Evolutionary conservation across 1,140 invertebrate species (phyloP), one percentile per base, ranked within the genome.

Genomic region (Dermatophagoides farinae): DNA sequence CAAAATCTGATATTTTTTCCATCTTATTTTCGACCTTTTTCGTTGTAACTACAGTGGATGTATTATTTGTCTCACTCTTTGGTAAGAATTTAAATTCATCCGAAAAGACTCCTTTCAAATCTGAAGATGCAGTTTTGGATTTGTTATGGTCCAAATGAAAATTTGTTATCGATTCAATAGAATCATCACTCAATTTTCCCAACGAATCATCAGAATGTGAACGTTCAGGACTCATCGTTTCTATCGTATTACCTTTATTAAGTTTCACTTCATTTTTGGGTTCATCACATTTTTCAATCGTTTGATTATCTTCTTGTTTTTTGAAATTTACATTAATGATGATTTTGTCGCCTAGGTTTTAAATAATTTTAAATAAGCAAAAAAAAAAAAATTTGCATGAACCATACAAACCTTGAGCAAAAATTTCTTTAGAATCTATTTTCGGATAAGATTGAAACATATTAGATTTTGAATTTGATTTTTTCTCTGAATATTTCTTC

Each of bases 321-420:
- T 72, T 84, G 70, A 90, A 91, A 71, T 85, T 88, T 8, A 91
- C 85, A 70, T 86, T 89, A 0, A 91, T 86, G 38, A 89, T 75
- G 58, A 91, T 90, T 68, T 88, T 89, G 71, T 89, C 86, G n/a
- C 58, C 58, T 60, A n/a, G 38, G 20, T 49, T n/a, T n/a, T n/a
- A 49, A 50, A 37, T 16, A 52, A 52, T 31, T 38, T 39, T 55
- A 37, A 58, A 58, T 58, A 5, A 6, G 11, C 22, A 16, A 55
- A 44, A 16, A 16, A 43, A 43, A 41, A 54, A 54, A 16, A 18
- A 40, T 9, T 39, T 2, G 4, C 2, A 41, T 38, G 31, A 60
- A 10, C 20, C n/a, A n/a, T 14, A 37, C 58, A 49, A 22, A 6
- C 87, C 88, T 25, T 86, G 88, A 0, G 86, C 84, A 68, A 88